Evolutionary conservation across 2,797 vertebrate species (phyloP).

Genomic region (Rhincodon typus): DNA sequence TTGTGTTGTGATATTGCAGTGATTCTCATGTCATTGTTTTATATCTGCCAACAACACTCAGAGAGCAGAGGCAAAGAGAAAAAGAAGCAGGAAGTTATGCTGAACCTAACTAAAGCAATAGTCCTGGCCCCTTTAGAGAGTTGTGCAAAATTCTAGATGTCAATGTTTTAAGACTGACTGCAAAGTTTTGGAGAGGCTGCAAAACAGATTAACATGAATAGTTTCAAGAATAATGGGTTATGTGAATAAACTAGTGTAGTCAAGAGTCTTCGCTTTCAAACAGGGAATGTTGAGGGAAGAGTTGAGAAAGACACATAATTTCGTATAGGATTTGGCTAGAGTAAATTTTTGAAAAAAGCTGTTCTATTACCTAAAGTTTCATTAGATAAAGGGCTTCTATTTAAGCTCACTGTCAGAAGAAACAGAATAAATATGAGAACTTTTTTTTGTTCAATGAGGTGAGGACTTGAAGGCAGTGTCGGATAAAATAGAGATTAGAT

Average conservation of each 20-base stretch:
- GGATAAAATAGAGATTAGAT: no score
- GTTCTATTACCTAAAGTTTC: not conserved
- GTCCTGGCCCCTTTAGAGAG: no score
- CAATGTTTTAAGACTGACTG: no score
- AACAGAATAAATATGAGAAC: not conserved
- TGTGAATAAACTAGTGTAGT: not conserved
- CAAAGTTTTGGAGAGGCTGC: no score
- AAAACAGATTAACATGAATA: not conserved
- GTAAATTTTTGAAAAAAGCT: not conserved
- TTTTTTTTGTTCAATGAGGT: not conserved
- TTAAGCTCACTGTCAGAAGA: not conserved
- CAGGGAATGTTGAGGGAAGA: not conserved
- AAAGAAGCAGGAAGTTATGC: no score
- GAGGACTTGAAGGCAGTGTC: not conserved
- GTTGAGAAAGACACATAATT: not conserved
- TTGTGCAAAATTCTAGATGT: no score
- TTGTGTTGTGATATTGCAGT: no score
- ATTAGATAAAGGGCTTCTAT: not conserved
- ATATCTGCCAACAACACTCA: no score
- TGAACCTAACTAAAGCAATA: no score
- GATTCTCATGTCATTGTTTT: no score
- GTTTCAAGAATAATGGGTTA: not conserved
- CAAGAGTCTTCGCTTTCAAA: not conserved
- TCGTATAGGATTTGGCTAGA: not conserved
- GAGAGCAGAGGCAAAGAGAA: no score